Base-by-base conservation (phyloP, 1,140 invertebrate species). In the Bradynema listronoti region DNA sequence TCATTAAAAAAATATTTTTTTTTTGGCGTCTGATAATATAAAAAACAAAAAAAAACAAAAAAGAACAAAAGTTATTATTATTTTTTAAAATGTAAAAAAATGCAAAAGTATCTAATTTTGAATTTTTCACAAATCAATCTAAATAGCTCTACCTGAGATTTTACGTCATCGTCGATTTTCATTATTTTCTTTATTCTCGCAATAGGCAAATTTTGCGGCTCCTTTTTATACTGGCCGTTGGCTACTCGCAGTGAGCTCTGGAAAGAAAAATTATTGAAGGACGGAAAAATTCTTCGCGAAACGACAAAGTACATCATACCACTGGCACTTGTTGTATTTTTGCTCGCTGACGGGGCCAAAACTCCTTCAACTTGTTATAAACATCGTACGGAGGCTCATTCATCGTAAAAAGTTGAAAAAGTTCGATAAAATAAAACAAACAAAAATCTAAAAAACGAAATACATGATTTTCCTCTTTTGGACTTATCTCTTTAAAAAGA, bases 151-250 rank as follows among this genome's bases (percentile, higher is more conserved):
- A 68, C 65, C 56, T 69, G 56, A 68, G 82, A 80, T 74, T 96
- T 95, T 0, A 97, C 93, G 80, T 97, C 91, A 68, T 96, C 93
- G 79, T 99, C 94, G 25, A 97, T 80, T 81, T 97, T 97, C 94
- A 98, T 99, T 43, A 99, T 98, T 78, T 97, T 97, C 80, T 98
- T 52, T 49, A 66, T 62, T 61, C 64, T 34, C 1, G 66, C 65
- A 49, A 62, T 45, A 25, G 51, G 45, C 36, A 61, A 68, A 6
- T 54, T 45, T 11, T 41, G 49, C n/a, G n/a, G n/a, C n/a, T n/a
- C n/a, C n/a, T n/a, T n/a, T n/a, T n/a, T n/a, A n/a, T n/a, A n/a
- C 32, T 64, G 59, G 33, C 57, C 33, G 39, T 61, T 61, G 14
- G 59, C 56, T 49, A 56, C 51, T 0, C 63, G 63, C 45, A 60